Conservation (phyloP, 2,888 invertebrate species). For the Tenthredo notha region DNA sequence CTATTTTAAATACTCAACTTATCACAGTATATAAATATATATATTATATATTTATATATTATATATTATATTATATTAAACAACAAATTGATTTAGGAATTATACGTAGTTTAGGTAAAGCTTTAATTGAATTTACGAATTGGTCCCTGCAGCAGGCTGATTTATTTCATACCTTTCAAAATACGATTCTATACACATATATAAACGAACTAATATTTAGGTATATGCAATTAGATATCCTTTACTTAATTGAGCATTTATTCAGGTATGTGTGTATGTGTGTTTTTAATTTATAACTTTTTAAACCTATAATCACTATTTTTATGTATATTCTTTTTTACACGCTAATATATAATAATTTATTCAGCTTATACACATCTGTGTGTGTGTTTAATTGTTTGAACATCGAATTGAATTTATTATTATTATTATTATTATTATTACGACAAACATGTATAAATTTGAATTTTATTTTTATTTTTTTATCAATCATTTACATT, state of each 20-base stretch:
- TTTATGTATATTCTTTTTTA: not conserved
- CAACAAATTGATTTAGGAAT: conserved; percentile 5
- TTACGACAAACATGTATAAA: not conserved
- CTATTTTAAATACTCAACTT: not conserved
- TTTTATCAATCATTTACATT: not conserved
- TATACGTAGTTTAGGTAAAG: not conserved
- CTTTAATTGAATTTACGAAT: conserved; percentile 9
- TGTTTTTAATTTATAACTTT: not conserved
- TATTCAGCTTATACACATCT: not conserved
- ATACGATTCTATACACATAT: not conserved
- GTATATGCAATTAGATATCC: not conserved
- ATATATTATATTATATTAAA: not conserved
- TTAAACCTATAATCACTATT: not conserved
- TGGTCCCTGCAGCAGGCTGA: conserved; percentile 29
- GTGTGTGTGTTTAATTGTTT: not conserved
- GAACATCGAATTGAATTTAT: not conserved
- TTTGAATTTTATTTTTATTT: not conserved
- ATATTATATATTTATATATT: not conserved
- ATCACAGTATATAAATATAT: conserved; percentile 8
- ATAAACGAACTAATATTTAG: not conserved
- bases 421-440: not conserved
- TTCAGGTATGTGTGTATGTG: conserved; percentile 58
- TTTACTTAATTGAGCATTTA: conserved; percentile 61
- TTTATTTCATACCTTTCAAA: not conserved
- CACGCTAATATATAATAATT: not conserved